Conservation (phyloP, 2,888 invertebrate species). For the Prenolepis imparis region DNA sequence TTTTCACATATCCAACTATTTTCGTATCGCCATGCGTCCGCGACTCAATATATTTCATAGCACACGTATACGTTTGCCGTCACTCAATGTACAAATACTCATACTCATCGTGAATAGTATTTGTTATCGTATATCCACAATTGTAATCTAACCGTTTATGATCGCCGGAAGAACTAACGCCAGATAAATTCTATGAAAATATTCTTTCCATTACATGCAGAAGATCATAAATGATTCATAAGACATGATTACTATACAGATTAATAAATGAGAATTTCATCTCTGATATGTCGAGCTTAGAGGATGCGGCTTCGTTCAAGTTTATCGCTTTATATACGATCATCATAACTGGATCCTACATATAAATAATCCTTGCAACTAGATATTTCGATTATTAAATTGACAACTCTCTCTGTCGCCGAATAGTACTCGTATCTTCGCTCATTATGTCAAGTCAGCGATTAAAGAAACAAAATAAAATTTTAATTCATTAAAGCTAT, state of each 20-base stretch:
- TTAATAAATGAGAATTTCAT: slow-evolving; percentile 15
- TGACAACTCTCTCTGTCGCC: neutral
- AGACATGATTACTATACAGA: neutral
- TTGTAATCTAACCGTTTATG: neutral
- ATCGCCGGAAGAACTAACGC: neutral
- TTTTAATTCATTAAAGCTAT: neutral
- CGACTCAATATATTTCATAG: slow-evolving; percentile 31
- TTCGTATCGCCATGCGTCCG: neutral
- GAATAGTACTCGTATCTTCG: slow-evolving; percentile 6
- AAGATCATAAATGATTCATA: slow-evolving; percentile 6
- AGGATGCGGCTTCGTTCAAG: neutral
- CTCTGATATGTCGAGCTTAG: neutral
- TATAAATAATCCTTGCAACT: slow-evolving; percentile 18
- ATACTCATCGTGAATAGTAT: neutral
- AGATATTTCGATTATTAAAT: neutral
- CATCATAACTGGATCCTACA: too few relatives aligned
- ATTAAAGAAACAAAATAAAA: neutral
- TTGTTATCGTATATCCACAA: neutral
- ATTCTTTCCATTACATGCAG: neutral
- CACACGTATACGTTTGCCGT: neutral
- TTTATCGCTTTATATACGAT: slow-evolving; percentile 12
- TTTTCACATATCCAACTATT: slow-evolving; percentile 8
- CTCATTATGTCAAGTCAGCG: neutral
- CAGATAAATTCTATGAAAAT: neutral
- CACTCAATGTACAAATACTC: neutral